A percentile compares a stretch with the other conserved stretches of the same genome.
Conservation (phyloP, 1,140 invertebrate species). For the Caenorhabditis remanei region DNA sequence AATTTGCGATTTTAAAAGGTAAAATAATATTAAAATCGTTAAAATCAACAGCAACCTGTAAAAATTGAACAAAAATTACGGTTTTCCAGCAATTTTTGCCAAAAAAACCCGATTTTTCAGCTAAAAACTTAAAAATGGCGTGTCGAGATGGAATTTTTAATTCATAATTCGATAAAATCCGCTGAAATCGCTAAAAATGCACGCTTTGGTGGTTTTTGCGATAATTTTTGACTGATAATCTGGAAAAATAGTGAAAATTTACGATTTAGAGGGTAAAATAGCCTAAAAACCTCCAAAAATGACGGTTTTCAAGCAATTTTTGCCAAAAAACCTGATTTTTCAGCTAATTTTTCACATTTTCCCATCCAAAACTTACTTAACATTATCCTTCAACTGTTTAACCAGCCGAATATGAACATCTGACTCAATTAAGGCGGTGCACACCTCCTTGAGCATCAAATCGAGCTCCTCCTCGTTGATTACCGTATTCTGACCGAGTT, state of each 20-base stretch:
- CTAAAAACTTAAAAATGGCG: no score
- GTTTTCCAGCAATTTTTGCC: neutral
- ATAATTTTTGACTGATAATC: neutral
- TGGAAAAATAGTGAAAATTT: no score
- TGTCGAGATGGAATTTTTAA: no score
- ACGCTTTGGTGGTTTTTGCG: neutral
- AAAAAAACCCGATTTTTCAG: no score
- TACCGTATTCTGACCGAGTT: constrained; percentile 96
- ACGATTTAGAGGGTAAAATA: no score
- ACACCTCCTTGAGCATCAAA: constrained; percentile 99
- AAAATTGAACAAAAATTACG: neutral
- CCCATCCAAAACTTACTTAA: constrained; percentile 81
- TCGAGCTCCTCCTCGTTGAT: constrained; percentile 96
- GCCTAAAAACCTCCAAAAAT: no score
- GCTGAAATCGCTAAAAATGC: neutral
- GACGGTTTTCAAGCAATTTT: neutral
- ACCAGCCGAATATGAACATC: constrained; percentile 98
- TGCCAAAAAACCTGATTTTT: no score
- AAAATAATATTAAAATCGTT: no score
- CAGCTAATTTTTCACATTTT: neutral
- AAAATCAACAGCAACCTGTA: no score
- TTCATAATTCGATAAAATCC: no score
- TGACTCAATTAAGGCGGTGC: constrained; percentile 94
- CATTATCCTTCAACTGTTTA: constrained; percentile 96
- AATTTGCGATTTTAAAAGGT: no score